Conservation (phyloP, 2,113 vertebrate genomes). For the Tapirus terrestris region DNA sequence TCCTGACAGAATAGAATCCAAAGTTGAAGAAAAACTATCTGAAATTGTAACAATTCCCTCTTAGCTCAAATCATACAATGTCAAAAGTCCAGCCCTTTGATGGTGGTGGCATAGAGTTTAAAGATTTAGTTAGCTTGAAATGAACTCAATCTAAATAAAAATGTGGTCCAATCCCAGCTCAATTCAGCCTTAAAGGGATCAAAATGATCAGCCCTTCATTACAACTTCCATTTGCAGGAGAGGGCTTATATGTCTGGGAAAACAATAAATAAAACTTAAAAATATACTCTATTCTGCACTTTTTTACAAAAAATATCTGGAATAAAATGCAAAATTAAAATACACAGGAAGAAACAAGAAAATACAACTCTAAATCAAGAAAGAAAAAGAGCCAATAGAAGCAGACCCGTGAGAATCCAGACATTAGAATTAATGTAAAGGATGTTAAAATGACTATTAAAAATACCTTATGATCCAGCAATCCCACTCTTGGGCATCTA, state of each 20-base stretch:
- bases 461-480: no score
- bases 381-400: neutral
- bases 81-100: neutral
- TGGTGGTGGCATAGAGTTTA: neutral
- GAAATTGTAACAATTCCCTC: neutral
- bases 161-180: neutral
- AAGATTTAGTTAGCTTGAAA: neutral
- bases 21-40: neutral
- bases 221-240: neutral
- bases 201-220: neutral
- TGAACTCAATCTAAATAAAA: neutral
- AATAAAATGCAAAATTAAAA: neutral
- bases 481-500: no score
- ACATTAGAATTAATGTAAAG: neutral
- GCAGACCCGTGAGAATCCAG: neutral
- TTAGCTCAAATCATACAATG: neutral
- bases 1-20: neutral
- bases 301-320: neutral
- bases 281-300: neutral
- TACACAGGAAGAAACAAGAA: neutral
- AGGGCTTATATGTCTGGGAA: neutral
- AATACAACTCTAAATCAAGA: neutral
- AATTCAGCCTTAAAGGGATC: neutral
- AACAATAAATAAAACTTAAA: neutral
- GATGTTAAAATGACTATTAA: neutral